phyloP scores from a whole-genome alignment of 1,140 invertebrate species.

The Campoletis sonorensis region DNA sequence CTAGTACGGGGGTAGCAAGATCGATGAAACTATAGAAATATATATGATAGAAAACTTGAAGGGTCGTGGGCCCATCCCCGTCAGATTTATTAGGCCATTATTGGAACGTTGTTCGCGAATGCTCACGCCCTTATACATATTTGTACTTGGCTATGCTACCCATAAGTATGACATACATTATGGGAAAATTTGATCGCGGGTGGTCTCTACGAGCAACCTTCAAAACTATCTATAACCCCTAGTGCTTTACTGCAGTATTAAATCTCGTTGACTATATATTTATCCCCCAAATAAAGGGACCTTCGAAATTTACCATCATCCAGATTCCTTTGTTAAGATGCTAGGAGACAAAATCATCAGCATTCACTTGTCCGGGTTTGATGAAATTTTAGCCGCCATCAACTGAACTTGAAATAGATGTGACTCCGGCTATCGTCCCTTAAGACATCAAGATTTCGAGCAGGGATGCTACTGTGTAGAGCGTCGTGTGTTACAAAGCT shows the following conservation, averaged over 20 bases:
- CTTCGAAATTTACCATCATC: neutral
- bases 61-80: constrained; percentile 18
- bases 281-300: neutral
- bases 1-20: constrained; percentile 52
- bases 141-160: constrained; percentile 39
- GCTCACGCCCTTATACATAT: constrained; percentile 23
- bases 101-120: constrained; percentile 58
- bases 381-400: too few species aligned
- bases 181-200: constrained; percentile 58
- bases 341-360: neutral
- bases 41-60: constrained; percentile 9
- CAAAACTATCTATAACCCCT: constrained; percentile 19
- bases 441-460: too few species aligned
- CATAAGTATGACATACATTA: constrained; percentile 45
- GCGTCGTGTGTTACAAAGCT: too few species aligned
- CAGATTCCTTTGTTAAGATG: neutral
- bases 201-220: constrained; percentile 53
- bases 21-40: constrained; percentile 14
- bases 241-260: neutral
- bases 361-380: neutral
- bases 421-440: too few species aligned
- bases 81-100: constrained; percentile 69
- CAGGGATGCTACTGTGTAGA: too few species aligned
- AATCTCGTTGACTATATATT: constrained; percentile 27
- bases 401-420: too few species aligned